Evolutionary conservation across 2,888 invertebrate genomes (phyloP), one percentile per base, ranked within the genome.

Genomic region (Amphimallon solstitiale): DNA sequence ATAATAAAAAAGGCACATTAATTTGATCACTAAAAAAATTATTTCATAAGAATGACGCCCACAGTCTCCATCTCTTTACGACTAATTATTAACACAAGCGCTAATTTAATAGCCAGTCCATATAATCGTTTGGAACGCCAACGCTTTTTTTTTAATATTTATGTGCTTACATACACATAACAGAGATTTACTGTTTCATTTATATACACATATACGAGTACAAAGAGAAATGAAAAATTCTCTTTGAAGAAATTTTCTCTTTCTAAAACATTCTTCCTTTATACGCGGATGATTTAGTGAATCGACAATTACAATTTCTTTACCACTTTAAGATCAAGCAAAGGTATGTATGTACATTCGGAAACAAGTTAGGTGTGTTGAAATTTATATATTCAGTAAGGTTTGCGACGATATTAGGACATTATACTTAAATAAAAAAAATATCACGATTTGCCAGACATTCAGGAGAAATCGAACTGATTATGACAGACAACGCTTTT

Each of bases 1-100:
- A 62, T 35, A 62, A 62, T 61, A 62, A 62, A 51, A 51, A 37
- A 29, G 29, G 23, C 29, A 62, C 40, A 40, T 48, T 62, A 62
- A 62, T 62, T 40, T 49, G 62, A 62, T 49, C 62, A 48, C 48
- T 48, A 62, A 48, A 56, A 37, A 46, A 62, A 61, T 48, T 51
- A 51, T 62, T 62, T 62, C 62, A 37, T 62, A 62, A 62, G 62
- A 62, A 62, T 62, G 40, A 62, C 62, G 49, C 62, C 62, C 37
- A 61, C 61, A 15, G 19, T 61, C 62, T 34, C 61, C 10, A 12
- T 59, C 59, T 61, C 49, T 62, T 62, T 62, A 49, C 48, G 62
- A 49, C 62, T 62, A 62, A 62, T 62, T 62, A 62, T 51, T 62
- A 62, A 62, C 49, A 40, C 61, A 61, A 56, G 46, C 46, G 48